Conservation (phyloP, 2,113 vertebrate species). For the Pollachius pollachius region DNA sequence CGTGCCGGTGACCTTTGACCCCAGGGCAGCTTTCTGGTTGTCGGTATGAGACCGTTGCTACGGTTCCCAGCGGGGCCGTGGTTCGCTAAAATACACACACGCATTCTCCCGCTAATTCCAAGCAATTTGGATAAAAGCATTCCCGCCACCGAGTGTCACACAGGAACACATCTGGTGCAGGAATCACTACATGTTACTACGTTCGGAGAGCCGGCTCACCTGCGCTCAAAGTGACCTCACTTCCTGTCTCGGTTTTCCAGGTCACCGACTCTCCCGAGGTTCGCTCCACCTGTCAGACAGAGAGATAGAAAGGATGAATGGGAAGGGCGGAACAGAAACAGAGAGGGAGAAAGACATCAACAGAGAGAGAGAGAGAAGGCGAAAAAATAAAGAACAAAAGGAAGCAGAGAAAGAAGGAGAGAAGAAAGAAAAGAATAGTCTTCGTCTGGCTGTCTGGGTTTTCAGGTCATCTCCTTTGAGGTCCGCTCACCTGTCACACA, state of each 20-base stretch:
- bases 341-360: background rate
- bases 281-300: conserved; percentile 13
- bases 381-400: too few species aligned
- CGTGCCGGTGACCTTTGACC: too few species aligned
- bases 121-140: conserved; percentile 2
- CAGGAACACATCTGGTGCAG: background rate
- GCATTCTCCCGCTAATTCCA: too few species aligned
- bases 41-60: background rate
- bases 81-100: too few species aligned
- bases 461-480: conserved; percentile 1
- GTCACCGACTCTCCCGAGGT: conserved; percentile 6
- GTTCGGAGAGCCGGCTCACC: background rate
- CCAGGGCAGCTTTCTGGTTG: background rate
- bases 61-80: background rate
- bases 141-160: background rate
- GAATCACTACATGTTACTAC: background rate
- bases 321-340: background rate
- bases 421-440: too few species aligned
- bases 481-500: conserved; percentile 10
- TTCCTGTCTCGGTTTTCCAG: conserved; percentile 19
- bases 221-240: conserved; percentile 23
- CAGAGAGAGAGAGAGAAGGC: background rate
- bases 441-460: too few species aligned
- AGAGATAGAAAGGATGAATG: background rate
- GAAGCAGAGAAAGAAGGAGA: background rate